A percentile compares a stretch with the other conserved stretches of the same genome.
phyloP scores from a whole-genome alignment of 2,888 invertebrate genomes.

The Trichopria drosophilae region DNA sequence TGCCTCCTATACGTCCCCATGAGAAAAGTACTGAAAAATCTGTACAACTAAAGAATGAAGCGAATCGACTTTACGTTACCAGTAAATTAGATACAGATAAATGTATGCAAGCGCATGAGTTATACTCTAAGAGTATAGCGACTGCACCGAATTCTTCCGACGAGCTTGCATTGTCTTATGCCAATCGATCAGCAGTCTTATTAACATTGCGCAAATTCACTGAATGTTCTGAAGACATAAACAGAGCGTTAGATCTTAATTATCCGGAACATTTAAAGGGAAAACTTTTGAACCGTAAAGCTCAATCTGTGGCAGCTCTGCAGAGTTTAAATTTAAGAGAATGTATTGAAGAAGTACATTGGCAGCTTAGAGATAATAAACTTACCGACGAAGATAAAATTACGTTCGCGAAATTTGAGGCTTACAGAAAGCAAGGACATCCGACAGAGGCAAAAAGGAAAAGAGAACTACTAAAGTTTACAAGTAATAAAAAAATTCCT shows the following conservation, averaged over 20 bases:
- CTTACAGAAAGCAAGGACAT: too few species aligned
- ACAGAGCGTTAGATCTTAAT: constrained; percentile 63
- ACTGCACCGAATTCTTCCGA: constrained; percentile 65
- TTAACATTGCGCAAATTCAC: constrained; percentile 67
- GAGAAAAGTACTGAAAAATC: constrained; percentile 62
- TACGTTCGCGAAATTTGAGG: constrained; percentile 25
- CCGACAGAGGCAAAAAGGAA: too few species aligned
- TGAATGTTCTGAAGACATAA: constrained; percentile 71
- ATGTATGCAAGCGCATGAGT: constrained; percentile 52
- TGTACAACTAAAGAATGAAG: constrained; percentile 63
- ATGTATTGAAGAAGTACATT: constrained; percentile 34
- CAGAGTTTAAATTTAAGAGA: constrained; percentile 33
- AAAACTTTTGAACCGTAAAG: constrained; percentile 66
- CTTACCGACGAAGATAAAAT: constrained; percentile 13
- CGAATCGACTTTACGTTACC: constrained; percentile 63
- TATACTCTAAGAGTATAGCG: constrained; percentile 69
- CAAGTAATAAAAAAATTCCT: constrained; percentile 59
- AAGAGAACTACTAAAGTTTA: too few species aligned
- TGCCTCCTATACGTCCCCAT: constrained; percentile 56
- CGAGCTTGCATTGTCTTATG: constrained; percentile 68
- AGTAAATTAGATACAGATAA: constrained; percentile 20
- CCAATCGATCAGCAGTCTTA: constrained; percentile 78
- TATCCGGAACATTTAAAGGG: constrained; percentile 67
- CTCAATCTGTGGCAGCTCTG: constrained; percentile 58
- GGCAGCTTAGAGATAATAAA: constrained; percentile 39